Conservation (phyloP, 1,140 invertebrate genomes). For the Cryptotermes secundus region DNA sequence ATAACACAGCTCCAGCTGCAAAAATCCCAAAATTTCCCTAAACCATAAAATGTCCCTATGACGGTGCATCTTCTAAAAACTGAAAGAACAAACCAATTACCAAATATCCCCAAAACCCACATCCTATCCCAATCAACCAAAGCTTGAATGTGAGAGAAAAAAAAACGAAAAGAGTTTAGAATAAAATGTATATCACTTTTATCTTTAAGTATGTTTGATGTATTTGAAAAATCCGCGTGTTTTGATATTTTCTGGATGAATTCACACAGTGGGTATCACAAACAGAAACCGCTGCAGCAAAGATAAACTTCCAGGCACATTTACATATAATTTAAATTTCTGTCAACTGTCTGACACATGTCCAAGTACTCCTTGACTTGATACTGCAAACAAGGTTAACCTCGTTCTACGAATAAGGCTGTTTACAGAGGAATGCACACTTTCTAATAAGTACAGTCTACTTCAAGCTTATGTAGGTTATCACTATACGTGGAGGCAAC, state of each 20-base stretch:
- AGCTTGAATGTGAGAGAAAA: not conserved
- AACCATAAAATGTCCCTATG: not conserved
- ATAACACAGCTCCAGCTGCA: not conserved
- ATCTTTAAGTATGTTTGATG: not conserved
- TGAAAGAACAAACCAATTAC: not conserved
- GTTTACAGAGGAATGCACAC: not conserved
- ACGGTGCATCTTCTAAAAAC: not conserved
- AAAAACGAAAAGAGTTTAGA: not conserved
- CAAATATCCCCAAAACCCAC: not conserved
- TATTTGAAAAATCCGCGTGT: not conserved
- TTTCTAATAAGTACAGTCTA: conserved; percentile 15
- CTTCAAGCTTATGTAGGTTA: not conserved
- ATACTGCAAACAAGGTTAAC: not conserved
- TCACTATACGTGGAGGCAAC: not conserved
- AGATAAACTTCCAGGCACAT: not conserved
- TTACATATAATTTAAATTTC: not conserved
- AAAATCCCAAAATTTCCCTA: not conserved
- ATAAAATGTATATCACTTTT: not conserved
- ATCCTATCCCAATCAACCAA: not conserved
- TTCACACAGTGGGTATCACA: not conserved
- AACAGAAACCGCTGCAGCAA: not conserved
- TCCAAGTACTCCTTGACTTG: not conserved
- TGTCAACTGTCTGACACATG: not conserved
- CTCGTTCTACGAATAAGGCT: not conserved
- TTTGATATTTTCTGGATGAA: not conserved